Base-by-base conservation (phyloP, 1,140 invertebrate genomes). In the Kradibia gibbosae region DNA sequence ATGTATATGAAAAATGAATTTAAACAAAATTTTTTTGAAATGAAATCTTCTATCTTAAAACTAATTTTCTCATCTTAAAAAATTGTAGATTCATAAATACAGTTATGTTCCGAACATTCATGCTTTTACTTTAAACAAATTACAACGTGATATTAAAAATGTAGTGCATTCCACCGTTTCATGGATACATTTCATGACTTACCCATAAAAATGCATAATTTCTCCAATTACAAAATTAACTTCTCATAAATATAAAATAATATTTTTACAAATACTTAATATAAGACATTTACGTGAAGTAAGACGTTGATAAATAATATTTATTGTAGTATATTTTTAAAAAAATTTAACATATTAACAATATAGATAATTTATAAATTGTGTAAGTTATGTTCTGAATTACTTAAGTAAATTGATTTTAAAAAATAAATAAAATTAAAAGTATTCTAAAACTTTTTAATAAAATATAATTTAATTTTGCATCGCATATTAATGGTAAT, bases 41-140 rank as follows among this genome's bases (percentile, higher is more conserved):
- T 48, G 36, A 67, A 67, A 67, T 20, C 25, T n/a, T 31, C 25
- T 77, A 65, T 77, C 10, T 36, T 48, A 5, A 48, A 67, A 67
- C 42, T 77, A 77, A 77, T 77, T 77, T 77, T 77, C 57, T 65
- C 25, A 45, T 65, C 57, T 65, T 7, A 65, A 77, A 28, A 48
- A 65, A 55, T 57, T 76, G n/a, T n/a, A 62, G 55, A 60, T 76
- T 22, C 55, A 36, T 39, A 57, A 76, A 76, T 45, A 25, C 36
- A 76, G 45, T 76, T 76, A 76, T 62, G n/a, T 76, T 39, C 31
- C n/a, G n/a, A 45, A 17, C 57, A 4, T 77, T n/a, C 10, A 31
- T 65, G 42, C 57, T 25, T 53, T 39, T 53, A 53, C 48, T 70
- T 53, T 62, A 78, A 70, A 70, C 45, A 53, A 48, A 70, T 70